phyloP scores from a whole-genome alignment of 2,113 vertebrate genomes.

The Ptychochromis oligacanthus region DNA sequence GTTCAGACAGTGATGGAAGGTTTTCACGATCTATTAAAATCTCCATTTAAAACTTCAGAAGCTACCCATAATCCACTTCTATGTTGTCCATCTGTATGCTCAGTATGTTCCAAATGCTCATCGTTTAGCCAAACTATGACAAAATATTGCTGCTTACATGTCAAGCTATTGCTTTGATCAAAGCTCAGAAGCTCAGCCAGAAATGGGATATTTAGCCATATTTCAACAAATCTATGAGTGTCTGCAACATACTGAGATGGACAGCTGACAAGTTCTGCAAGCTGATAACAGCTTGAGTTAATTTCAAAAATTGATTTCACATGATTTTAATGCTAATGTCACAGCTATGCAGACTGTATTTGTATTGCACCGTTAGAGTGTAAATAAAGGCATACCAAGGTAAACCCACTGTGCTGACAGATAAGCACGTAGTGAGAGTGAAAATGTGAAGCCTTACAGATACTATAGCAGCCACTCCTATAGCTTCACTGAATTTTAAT shows the following conservation, averaged over 20 bases:
- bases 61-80: slow-evolving; percentile 7
- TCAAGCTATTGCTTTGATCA: slow-evolving; percentile 8
- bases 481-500: slow-evolving; percentile 7
- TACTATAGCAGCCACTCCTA: not conserved
- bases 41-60: not conserved
- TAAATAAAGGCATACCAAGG: not conserved
- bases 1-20: not conserved
- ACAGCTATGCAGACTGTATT: not conserved
- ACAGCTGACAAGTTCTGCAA: not conserved
- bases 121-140: not conserved
- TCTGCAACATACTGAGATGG: slow-evolving; percentile 19
- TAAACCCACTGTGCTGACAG: not conserved
- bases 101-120: not conserved
- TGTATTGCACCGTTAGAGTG: not conserved
- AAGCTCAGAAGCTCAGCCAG: not conserved
- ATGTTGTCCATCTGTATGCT: slow-evolving; percentile 30
- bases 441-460: not conserved
- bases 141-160: not conserved
- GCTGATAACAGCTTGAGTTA: not conserved
- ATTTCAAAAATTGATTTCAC: not conserved
- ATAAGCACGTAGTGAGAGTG: not conserved
- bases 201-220: not conserved
- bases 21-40: slow-evolving; percentile 11
- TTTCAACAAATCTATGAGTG: slow-evolving; percentile 6
- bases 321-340: not conserved